Conservation (phyloP, 2,113 vertebrate species). For the Alaudala cheleensis region DNA sequence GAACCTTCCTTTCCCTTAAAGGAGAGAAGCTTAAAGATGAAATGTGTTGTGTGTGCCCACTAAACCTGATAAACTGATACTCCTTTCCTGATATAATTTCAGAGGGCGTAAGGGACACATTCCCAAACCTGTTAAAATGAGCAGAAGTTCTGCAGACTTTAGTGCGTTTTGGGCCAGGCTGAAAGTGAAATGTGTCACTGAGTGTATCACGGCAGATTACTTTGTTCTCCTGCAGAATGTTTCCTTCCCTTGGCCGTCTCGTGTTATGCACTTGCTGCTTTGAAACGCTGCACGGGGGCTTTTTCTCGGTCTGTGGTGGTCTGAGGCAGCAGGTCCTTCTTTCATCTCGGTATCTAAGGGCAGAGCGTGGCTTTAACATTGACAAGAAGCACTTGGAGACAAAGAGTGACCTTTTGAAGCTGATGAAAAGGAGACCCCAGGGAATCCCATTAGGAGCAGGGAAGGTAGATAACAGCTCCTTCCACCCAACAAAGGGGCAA, state of each 20-base stretch:
- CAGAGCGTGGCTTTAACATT: background rate
- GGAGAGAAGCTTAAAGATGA: background rate
- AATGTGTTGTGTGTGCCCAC: background rate
- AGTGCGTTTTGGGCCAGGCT: background rate
- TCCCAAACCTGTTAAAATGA: background rate
- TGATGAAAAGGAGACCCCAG: constrained; percentile 1
- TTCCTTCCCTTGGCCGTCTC: background rate
- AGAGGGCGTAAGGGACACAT: background rate
- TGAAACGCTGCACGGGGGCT: background rate
- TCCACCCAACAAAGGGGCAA: background rate
- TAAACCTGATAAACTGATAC: background rate
- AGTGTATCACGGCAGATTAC: background rate
- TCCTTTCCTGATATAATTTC: background rate
- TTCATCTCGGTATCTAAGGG: background rate
- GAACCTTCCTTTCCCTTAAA: background rate
- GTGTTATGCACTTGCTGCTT: background rate
- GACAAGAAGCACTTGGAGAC: background rate
- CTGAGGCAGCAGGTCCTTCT: background rate
- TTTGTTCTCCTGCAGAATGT: background rate
- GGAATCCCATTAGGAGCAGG: constrained; percentile 26
- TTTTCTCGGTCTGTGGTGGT: background rate
- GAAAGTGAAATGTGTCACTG: background rate
- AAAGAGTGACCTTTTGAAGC: constrained; percentile 38
- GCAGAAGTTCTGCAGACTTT: background rate
- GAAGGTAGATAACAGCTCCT: background rate